These are phyloP conservation scores for Alaudala cheleensis DNA, from an alignment of 2,113 vertebrate genomes.

Conservation along the genomic window DNA sequence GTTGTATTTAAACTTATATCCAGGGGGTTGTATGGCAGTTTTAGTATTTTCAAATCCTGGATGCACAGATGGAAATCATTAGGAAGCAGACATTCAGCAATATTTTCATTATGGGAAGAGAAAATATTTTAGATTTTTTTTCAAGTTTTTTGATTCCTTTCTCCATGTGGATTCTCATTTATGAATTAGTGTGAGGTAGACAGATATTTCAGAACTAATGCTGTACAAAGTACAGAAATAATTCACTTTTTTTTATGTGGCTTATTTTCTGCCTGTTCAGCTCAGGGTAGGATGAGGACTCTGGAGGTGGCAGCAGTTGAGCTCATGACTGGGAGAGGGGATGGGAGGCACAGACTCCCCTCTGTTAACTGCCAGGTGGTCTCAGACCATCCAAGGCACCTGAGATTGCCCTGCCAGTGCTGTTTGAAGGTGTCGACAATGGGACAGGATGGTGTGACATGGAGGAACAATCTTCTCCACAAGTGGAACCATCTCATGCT, in stretches of 20 bases:
- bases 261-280: not conserved
- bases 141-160: not conserved
- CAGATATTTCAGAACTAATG: not conserved
- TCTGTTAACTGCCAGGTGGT: not conserved
- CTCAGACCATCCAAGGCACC: not conserved
- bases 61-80: not conserved
- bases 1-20: not conserved
- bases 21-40: not conserved
- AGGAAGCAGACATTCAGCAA: not conserved
- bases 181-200: not conserved
- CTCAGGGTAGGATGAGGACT: not conserved
- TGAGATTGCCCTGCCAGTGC: not conserved
- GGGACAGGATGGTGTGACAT: not conserved
- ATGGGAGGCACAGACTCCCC: not conserved
- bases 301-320: not conserved
- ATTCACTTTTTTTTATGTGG: not conserved
- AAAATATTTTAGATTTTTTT: not conserved
- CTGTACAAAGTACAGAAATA: not conserved
- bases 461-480: not conserved
- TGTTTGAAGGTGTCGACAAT: accelerated
- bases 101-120: not conserved
- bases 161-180: not conserved
- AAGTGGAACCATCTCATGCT: not conserved
- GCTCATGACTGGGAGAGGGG: not conserved
- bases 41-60: not conserved